A percentile compares a stretch with the other conserved stretches of the same genome.
Conservation (phyloP, 1,140 invertebrate genomes). For the Drosophila sproati region DNA sequence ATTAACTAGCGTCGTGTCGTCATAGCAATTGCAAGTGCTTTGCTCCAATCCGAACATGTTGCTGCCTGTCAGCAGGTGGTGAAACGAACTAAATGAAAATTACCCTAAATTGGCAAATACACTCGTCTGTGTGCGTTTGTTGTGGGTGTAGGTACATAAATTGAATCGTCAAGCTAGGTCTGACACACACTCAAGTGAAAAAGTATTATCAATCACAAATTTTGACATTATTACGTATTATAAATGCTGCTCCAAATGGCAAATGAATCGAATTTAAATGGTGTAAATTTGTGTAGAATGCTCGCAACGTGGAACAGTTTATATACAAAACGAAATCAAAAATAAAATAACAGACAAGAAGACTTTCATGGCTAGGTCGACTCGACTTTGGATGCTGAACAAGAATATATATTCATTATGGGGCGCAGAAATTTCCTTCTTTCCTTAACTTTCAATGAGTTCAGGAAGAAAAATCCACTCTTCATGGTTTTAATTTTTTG, state of each 20-base stretch:
- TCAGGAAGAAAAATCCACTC: too few species aligned
- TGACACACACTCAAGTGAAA: neutral
- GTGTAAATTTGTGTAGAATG: too few species aligned
- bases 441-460: too few species aligned
- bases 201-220: constrained; percentile 23
- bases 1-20: constrained; percentile 52
- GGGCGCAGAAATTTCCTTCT: too few species aligned
- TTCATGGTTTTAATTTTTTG: too few species aligned
- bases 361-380: too few species aligned
- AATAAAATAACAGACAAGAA: too few species aligned
- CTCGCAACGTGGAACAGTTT: too few species aligned
- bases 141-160: neutral
- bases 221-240: constrained; percentile 11
- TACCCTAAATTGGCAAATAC: neutral
- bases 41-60: neutral
- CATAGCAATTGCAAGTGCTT: constrained; percentile 43
- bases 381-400: too few species aligned
- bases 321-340: too few species aligned
- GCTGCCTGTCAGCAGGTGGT: constrained; percentile 36
- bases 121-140: neutral
- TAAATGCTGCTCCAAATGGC: neutral
- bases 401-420: too few species aligned
- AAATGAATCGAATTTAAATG: neutral
- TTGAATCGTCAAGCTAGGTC: constrained; percentile 25
- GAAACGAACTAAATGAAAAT: constrained; percentile 44